Evolutionary conservation across 1,140 invertebrate species (phyloP).

Genomic region (Apocrypta bakeri): DNA sequence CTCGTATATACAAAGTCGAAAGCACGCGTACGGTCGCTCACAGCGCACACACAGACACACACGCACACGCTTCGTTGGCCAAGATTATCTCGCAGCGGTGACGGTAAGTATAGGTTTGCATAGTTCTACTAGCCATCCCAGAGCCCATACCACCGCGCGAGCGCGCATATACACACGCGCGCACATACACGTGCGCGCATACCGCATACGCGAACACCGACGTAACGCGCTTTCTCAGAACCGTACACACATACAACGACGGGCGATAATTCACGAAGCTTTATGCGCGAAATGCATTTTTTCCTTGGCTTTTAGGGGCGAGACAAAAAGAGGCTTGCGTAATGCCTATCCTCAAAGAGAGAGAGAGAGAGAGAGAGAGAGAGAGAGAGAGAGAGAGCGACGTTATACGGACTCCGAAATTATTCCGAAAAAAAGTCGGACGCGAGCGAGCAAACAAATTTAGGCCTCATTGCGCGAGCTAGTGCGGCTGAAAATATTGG

Average conservation of each 20-base stretch:
- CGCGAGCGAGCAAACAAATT: conserved; percentile 30
- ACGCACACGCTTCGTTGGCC: conserved; percentile 35
- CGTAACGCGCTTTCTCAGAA: conserved; percentile 58
- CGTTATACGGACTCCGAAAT: conserved; percentile 28
- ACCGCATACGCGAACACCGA: conserved; percentile 29
- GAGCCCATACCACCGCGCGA: conserved; percentile 38
- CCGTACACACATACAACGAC: conserved; percentile 22
- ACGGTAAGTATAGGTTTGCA: conserved; percentile 66
- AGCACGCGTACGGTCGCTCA: neutral
- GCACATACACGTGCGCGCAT: conserved; percentile 36
- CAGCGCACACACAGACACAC: neutral
- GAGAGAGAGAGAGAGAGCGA: neutral
- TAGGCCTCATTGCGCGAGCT: conserved; percentile 17
- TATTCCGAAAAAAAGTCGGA: conserved; percentile 27
- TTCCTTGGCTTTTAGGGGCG: neutral
- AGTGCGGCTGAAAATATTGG: too few species aligned
- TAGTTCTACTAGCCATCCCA: conserved; percentile 55
- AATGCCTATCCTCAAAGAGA: conserved; percentile 15
- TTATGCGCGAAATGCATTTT: conserved; percentile 56
- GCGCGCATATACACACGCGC: neutral
- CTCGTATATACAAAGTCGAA: too few species aligned
- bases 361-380: neutral
- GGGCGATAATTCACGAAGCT: conserved; percentile 64
- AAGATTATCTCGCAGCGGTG: conserved; percentile 63
- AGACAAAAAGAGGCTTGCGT: conserved; percentile 30